These are phyloP conservation scores for Cheirogaleus major DNA, from an alignment of 2,797 vertebrate genomes.

Conservation along the genomic window DNA sequence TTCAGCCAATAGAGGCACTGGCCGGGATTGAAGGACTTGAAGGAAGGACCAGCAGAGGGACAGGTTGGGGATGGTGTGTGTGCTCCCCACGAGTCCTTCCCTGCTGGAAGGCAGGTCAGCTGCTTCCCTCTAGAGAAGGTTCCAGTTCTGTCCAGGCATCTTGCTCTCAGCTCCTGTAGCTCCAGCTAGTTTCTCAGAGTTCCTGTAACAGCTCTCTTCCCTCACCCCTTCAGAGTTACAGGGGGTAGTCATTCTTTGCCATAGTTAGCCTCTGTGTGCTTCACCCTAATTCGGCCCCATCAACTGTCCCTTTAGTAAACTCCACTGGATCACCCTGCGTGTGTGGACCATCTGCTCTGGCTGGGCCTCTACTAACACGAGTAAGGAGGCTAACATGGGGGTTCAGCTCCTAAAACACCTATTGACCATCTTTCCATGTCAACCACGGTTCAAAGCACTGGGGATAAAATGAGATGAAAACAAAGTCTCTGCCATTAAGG, in stretches of 20 bases:
- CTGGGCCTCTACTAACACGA: background rate
- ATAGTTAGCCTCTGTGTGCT: no score
- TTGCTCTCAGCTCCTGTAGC: background rate
- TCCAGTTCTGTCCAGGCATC: background rate
- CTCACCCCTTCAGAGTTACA: background rate
- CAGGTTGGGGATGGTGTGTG: background rate
- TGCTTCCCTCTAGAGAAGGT: background rate
- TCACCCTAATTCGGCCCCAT: background rate
- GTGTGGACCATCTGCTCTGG: background rate
- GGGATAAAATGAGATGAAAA: background rate
- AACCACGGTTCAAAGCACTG: background rate
- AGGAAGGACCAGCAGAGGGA: background rate
- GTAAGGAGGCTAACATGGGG: background rate
- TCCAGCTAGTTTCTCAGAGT: background rate
- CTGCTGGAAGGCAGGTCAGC: background rate
- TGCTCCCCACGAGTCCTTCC: accelerated
- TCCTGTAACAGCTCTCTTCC: background rate
- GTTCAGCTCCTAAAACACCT: background rate
- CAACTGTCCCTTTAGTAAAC: background rate
- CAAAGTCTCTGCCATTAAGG: background rate
- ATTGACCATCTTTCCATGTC: background rate
- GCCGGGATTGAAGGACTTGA: background rate
- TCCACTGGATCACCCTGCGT: background rate
- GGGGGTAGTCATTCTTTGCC: background rate
- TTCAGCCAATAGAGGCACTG: background rate